Evolutionary conservation across 35 echinoderm and acorn worm genomes (phyloP).

Genomic region (Lytechinus pictus): DNA sequence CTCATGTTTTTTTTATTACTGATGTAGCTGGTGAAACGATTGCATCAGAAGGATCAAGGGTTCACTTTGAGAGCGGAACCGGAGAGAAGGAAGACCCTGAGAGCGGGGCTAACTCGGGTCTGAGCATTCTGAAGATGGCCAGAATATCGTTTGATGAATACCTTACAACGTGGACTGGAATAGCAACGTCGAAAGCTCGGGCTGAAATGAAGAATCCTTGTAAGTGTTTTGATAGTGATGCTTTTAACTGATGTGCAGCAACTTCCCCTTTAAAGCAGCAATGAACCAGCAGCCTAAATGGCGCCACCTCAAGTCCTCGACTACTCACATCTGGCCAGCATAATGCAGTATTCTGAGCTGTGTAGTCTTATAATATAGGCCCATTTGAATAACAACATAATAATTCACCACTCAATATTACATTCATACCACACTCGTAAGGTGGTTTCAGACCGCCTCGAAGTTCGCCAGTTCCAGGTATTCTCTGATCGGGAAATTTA

Average conservation of each 20-base stretch:
- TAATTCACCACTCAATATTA: too few species aligned
- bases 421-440: too few species aligned
- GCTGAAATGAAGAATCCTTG: slow-evolving; percentile 92
- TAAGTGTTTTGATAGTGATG: slow-evolving; percentile 52
- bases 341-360: too few species aligned
- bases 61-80: slow-evolving; percentile 12
- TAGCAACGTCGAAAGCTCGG: slow-evolving; percentile 87
- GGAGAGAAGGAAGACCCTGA: background rate
- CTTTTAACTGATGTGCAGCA: background rate
- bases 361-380: too few species aligned
- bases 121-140: slow-evolving; percentile 45
- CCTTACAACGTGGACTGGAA: slow-evolving; percentile 93
- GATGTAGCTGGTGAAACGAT: slow-evolving; percentile 50
- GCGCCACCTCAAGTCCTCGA: too few species aligned
- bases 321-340: too few species aligned
- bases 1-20: background rate
- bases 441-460: too few species aligned
- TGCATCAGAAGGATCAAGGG: slow-evolving; percentile 51
- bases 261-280: too few species aligned
- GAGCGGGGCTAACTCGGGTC: background rate
- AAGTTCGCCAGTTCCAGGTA: too few species aligned
- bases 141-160: slow-evolving; percentile 95
- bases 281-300: too few species aligned
- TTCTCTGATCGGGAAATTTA: too few species aligned
- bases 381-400: too few species aligned